phyloP scores from a whole-genome alignment of 1,140 invertebrate species.

The Aphis craccivora region DNA sequence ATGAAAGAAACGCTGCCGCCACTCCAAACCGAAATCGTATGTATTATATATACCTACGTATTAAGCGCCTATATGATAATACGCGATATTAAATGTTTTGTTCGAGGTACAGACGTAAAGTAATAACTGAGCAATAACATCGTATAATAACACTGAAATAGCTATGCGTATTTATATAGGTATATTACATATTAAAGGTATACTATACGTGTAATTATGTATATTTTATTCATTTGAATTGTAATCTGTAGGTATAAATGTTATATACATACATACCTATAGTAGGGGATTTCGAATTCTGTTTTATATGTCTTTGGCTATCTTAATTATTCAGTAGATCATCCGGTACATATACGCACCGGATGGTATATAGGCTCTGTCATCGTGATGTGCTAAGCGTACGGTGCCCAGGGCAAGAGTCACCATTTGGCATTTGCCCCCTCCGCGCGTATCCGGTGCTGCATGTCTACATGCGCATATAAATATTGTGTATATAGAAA shows the following conservation, averaged over 20 bases:
- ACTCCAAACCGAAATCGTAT: not conserved
- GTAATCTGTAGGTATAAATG: not conserved
- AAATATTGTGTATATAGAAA: not conserved
- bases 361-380: not conserved
- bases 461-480: not conserved
- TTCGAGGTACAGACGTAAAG: not conserved
- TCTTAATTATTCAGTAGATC: slow-evolving; percentile 2
- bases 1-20: not conserved
- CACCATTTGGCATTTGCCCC: not conserved
- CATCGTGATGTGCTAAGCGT: not conserved
- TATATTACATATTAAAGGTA: too few species aligned
- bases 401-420: not conserved
- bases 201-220: not conserved
- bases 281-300: not conserved
- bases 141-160: not conserved
- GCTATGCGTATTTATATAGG: not conserved
- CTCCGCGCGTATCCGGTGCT: not conserved
- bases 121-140: not conserved
- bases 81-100: not conserved
- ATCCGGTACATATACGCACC: not conserved
- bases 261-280: not conserved
- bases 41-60: not conserved
- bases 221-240: slow-evolving; percentile 10
- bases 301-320: not conserved
- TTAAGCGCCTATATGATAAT: not conserved